Evolutionary conservation across 2,113 vertebrate genomes (phyloP).

Genomic region (Cairina moschata): DNA sequence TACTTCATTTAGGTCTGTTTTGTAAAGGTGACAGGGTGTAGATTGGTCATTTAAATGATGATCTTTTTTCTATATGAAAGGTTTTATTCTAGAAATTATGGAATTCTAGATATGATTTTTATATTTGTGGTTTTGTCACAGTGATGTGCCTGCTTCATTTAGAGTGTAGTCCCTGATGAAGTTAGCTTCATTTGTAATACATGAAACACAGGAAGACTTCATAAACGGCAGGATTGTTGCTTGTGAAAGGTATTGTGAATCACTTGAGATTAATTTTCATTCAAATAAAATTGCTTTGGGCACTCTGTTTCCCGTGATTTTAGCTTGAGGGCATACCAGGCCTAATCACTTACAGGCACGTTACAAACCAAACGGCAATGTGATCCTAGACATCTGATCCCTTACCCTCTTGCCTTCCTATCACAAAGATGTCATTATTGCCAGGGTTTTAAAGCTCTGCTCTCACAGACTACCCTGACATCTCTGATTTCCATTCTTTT

Average conservation of each 20-base stretch:
- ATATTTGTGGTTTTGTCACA: background rate
- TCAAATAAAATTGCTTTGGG: slow-evolving; percentile 36
- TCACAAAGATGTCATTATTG: slow-evolving; percentile 74
- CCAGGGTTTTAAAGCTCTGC: slow-evolving; percentile 54
- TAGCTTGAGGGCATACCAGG: background rate
- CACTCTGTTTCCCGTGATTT: slow-evolving; percentile 9
- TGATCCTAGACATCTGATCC: slow-evolving; percentile 54
- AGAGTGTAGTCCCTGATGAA: too few species aligned
- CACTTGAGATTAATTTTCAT: slow-evolving; percentile 16
- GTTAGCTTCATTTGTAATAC: background rate
- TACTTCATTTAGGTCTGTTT: background rate
- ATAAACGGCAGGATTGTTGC: background rate
- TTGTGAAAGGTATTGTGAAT: background rate
- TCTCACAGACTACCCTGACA: slow-evolving; percentile 8
- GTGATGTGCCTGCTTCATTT: background rate
- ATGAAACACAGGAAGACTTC: background rate
- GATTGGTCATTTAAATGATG: background rate
- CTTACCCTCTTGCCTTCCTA: slow-evolving; percentile 14
- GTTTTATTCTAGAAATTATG: background rate
- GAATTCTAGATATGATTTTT: background rate
- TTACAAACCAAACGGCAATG: background rate
- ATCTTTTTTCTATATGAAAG: background rate
- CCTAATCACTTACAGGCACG: slow-evolving; percentile 47
- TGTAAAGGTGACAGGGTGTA: background rate
- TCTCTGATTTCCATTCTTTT: slow-evolving; percentile 63